Evolutionary conservation across 2,888 invertebrate species (phyloP), one percentile per base, ranked within the genome.

Genomic region (Operophtera brumata): DNA sequence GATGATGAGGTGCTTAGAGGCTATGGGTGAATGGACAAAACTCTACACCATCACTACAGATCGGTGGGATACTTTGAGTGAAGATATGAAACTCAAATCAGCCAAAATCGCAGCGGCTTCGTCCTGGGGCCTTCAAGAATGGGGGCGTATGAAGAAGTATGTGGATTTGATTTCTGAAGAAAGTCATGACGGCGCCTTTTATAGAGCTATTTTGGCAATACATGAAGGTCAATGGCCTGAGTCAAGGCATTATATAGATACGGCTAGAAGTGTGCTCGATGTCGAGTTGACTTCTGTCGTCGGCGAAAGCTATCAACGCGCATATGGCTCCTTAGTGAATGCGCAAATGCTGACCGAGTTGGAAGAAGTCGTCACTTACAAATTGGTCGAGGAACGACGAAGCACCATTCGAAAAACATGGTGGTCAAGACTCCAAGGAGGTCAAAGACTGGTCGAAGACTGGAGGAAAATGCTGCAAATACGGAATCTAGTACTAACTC

Each of bases 381-480:
- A 98, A 80, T 86, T 99, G 30, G 95, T 99, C n/a, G 97, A 98
- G 0, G 99, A 99, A 78, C 91, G 98, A 47, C 91, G 97, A 48
- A 92, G 92, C 40, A 92, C 94, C 3, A 94, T 97, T 47, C 93
- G 94, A 46, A 91, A 92, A 43, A 94, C 97, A 92, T 99, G 99
- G 99, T 98, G 98, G 97, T 94, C 97, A 59, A 91, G 99, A 57
- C 84, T 99, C 25, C 97, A 96, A 77, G 98, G 98, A 0, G 99
- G 99, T 10, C 98, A 99, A 75, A 91, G 96, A 37, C 92, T 98
- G 42, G 98, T 99, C 0, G 99, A 99, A 80, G 99, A 99, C 79
- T 99, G 99, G 99, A 96, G 99, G 66, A 94, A 96, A 71, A 96
- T 99, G 65, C 94, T 99, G 47, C 97, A 97, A 82, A 97, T 99